A percentile compares a stretch with the other conserved stretches of the same genome.
Conservation (phyloP, 2,888 invertebrate species). For the Calliphora vomitoria region DNA sequence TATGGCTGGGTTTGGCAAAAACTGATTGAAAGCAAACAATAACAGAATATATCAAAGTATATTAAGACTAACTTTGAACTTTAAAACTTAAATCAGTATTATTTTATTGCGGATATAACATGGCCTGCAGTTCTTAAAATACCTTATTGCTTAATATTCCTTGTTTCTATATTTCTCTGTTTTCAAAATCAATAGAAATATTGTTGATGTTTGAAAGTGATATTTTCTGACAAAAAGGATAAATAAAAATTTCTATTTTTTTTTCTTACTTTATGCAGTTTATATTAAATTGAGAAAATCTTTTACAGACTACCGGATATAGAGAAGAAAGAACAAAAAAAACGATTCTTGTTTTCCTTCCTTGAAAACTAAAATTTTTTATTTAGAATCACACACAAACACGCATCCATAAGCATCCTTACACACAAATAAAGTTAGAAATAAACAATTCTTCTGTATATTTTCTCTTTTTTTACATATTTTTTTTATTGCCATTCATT, state of each 20-base stretch:
- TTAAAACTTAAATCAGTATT: neutral
- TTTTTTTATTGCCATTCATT: slow-evolving; percentile 2
- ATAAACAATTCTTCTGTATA: slow-evolving; percentile 22
- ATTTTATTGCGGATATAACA: neutral
- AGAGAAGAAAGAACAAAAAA: neutral
- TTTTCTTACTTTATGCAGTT: neutral
- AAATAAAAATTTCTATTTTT: neutral
- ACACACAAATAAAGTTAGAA: slow-evolving; percentile 34
- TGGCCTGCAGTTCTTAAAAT: slow-evolving; percentile 1
- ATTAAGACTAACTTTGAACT: too few species aligned
- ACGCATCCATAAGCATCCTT: neutral
- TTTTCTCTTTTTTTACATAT: neutral
- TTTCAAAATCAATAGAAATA: slow-evolving; percentile 28
- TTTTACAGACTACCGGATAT: slow-evolving; percentile 25
- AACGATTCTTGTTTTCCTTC: slow-evolving; percentile 29
- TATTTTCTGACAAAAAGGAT: slow-evolving; percentile 1
- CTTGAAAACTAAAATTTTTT: neutral
- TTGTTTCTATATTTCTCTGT: neutral
- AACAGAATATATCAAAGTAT: too few species aligned
- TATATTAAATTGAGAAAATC: slow-evolving; percentile 25
- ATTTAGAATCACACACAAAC: slow-evolving; percentile 18
- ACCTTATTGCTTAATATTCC: neutral
- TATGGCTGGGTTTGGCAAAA: too few species aligned
- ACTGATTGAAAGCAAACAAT: too few species aligned
- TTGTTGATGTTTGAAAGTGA: slow-evolving; percentile 32